Percentiles rank a stretch among this genome's conserved stretches.
Conservation (phyloP, 2,797 vertebrate genomes). For the Botia kubotai region DNA sequence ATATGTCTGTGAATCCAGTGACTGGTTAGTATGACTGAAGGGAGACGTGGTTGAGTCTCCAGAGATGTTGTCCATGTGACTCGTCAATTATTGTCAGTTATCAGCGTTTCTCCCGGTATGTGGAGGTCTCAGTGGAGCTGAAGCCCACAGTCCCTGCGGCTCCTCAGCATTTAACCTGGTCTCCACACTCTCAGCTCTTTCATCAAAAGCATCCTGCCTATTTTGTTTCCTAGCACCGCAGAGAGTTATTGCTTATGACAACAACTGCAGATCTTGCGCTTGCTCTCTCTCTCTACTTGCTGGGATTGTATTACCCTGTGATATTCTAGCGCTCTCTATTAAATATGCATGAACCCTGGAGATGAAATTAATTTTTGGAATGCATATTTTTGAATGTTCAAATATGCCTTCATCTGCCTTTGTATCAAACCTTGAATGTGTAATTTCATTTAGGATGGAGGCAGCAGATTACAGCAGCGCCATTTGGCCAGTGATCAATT, state of each 20-base stretch:
- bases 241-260: constrained; percentile 81
- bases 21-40: constrained; percentile 73
- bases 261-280: constrained; percentile 68
- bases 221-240: constrained; percentile 76
- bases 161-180: constrained; percentile 53
- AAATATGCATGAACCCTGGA: constrained; percentile 86
- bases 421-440: constrained; percentile 77
- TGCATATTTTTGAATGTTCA: constrained; percentile 80
- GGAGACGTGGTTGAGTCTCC: constrained; percentile 56
- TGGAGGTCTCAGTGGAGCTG: constrained; percentile 48
- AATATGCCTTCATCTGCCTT: constrained; percentile 80
- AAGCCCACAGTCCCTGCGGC: constrained; percentile 34
- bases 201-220: constrained; percentile 79
- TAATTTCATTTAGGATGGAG: constrained; percentile 73
- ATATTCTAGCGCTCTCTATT: constrained; percentile 81
- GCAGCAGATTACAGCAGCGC: constrained; percentile 38
- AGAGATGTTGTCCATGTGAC: constrained; percentile 72
- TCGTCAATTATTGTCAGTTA: constrained; percentile 76
- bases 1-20: constrained; percentile 48
- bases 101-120: constrained; percentile 41
- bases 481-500: constrained; percentile 41
- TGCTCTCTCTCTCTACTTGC: constrained; percentile 55
- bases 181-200: constrained; percentile 43
- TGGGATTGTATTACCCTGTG: constrained; percentile 79
- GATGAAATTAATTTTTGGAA: constrained; percentile 86